phyloP scores from a whole-genome alignment of 1,140 invertebrate genomes.

The Meloidogyne exigua region DNA sequence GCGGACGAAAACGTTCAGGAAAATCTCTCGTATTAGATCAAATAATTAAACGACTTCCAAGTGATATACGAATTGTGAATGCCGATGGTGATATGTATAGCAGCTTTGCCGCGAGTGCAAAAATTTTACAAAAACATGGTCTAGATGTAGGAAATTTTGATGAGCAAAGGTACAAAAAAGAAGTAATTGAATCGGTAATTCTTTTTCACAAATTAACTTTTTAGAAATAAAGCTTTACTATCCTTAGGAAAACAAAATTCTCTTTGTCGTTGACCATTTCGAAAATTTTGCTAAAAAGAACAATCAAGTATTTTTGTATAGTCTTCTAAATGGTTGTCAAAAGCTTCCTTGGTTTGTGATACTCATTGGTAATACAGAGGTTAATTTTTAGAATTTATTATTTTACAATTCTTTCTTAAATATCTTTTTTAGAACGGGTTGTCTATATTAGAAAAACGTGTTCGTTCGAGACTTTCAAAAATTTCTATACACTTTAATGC shows the following conservation, averaged over 20 bases:
- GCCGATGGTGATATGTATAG: neutral
- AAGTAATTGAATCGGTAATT: neutral
- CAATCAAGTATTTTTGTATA: constrained; percentile 21
- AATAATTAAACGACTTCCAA: neutral
- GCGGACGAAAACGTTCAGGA: constrained; percentile 11
- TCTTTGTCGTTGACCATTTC: constrained; percentile 25
- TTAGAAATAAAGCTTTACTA: neutral
- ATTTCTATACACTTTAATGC: constrained; percentile 13
- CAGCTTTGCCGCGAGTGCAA: neutral
- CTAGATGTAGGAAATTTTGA: constrained; percentile 12
- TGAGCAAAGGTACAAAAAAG: constrained; percentile 1
- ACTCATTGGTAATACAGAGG: constrained; percentile 19
- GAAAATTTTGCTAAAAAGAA: constrained; percentile 18
- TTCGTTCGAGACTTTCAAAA: constrained; percentile 7
- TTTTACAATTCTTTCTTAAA: neutral
- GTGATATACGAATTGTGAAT: neutral
- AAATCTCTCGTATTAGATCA: constrained; percentile 18
- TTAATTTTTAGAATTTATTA: neutral
- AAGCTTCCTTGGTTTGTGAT: constrained; percentile 24
- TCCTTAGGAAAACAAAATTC: neutral
- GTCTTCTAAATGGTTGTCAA: constrained; percentile 23
- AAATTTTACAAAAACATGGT: constrained; percentile 16
- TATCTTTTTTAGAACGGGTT: constrained; percentile 12
- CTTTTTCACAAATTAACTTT: neutral
- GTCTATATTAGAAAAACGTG: constrained; percentile 18